Conservation (phyloP, 2,113 vertebrate genomes). For the Grammomys surdaster region DNA sequence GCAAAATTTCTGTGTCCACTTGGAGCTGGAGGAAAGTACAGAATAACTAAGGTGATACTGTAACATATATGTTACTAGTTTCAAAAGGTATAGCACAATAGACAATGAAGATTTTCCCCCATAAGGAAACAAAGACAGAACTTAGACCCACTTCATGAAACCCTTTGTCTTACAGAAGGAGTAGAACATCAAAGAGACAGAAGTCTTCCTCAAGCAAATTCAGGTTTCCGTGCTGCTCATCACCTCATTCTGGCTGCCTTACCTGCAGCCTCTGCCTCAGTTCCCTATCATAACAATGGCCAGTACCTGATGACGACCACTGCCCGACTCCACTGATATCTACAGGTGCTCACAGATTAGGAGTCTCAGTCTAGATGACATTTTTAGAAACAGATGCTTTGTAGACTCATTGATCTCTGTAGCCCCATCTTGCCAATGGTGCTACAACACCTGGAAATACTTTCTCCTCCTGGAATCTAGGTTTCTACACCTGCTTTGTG, state of each 20-base stretch:
- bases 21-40: background rate
- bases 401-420: background rate
- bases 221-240: background rate
- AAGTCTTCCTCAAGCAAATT: background rate
- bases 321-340: no score
- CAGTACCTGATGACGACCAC: background rate
- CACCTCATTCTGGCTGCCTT: background rate
- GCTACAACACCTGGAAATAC: background rate
- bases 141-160: background rate
- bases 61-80: background rate
- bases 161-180: background rate
- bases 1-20: background rate
- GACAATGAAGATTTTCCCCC: background rate
- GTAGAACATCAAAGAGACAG: background rate
- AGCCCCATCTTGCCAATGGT: background rate
- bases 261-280: no score
- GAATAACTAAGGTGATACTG: fast-evolving
- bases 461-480: background rate
- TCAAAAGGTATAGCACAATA: background rate
- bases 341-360: fast-evolving
- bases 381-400: background rate
- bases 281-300: background rate
- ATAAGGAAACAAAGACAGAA: background rate
- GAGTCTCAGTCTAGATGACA: fast-evolving
- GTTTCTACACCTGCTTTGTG: no score